These are phyloP conservation scores for Troides aeacus DNA, from an alignment of 2,888 invertebrate genomes.

Conservation along the genomic window DNA sequence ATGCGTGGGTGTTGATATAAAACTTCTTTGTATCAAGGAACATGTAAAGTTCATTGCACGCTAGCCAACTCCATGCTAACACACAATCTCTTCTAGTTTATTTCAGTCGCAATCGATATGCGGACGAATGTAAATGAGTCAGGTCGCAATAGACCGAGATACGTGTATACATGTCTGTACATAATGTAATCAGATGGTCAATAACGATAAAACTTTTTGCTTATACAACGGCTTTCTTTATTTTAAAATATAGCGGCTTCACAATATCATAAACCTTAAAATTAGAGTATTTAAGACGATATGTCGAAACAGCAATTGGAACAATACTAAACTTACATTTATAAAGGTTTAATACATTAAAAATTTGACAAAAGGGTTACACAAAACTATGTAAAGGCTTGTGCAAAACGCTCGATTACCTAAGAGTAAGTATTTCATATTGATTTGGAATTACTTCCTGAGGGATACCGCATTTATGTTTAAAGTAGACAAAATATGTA, in stretches of 20 bases:
- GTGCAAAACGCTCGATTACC: conserved; percentile 57
- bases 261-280: conserved; percentile 76
- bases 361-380: conserved; percentile 75
- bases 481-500: conserved; percentile 47
- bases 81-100: conserved; percentile 77
- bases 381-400: conserved; percentile 61
- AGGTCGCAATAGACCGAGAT: conserved; percentile 62
- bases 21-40: conserved; percentile 42
- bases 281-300: conserved; percentile 74
- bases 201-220: conserved; percentile 76
- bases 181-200: conserved; percentile 66
- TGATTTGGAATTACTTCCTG: conserved; percentile 75
- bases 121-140: conserved; percentile 64
- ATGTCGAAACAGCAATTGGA: conserved; percentile 78
- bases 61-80: conserved; percentile 73
- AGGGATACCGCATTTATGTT: conserved; percentile 69
- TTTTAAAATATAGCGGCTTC: conserved; percentile 80
- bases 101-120: conserved; percentile 73
- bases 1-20: conserved; percentile 38
- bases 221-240: conserved; percentile 79
- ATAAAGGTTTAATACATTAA: conserved; percentile 62
- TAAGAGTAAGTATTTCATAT: conserved; percentile 56
- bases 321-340: conserved; percentile 69
- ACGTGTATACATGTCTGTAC: conserved; percentile 33
- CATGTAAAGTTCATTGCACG: conserved; percentile 55